Evolutionary conservation across 2,113 vertebrate genomes (phyloP).

Genomic region (Conger conger): DNA sequence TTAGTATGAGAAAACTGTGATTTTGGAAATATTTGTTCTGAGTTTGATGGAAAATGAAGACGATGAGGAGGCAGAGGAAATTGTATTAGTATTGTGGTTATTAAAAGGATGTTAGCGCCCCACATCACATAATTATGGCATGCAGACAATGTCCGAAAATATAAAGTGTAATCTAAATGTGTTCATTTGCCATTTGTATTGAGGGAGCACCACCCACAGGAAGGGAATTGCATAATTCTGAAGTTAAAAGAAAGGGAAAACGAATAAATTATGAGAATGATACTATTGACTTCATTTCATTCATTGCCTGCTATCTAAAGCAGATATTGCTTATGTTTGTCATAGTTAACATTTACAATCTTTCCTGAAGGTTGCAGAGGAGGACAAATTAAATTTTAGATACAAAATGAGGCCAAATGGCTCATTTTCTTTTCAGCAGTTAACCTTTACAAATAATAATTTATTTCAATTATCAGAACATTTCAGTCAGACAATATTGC

Average conservation of each 20-base stretch:
- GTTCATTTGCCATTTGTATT: constrained; percentile 58
- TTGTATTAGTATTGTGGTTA: constrained; percentile 49
- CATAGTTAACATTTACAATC: constrained; percentile 63
- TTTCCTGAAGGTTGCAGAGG: constrained; percentile 42
- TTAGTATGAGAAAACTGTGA: constrained; percentile 45
- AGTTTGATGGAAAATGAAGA: constrained; percentile 39
- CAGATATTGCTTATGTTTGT: constrained; percentile 67
- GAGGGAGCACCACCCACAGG: constrained; percentile 34
- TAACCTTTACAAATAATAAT: constrained; percentile 28
- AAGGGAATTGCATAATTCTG: constrained; percentile 56
- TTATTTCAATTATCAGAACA: neutral
- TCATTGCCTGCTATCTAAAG: constrained; percentile 46
- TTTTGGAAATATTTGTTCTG: constrained; percentile 40
- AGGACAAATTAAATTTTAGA: constrained; percentile 7
- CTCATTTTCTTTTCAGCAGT: constrained; percentile 16
- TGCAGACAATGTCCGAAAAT: constrained; percentile 43
- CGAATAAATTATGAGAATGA: constrained; percentile 23
- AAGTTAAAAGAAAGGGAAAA: constrained; percentile 61
- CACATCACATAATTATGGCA: constrained; percentile 40
- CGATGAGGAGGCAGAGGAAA: constrained; percentile 44
- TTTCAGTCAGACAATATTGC: neutral
- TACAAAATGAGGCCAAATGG: neutral
- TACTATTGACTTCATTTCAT: constrained; percentile 63
- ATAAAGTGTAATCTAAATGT: constrained; percentile 57
- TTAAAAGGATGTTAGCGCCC: constrained; percentile 52